These are phyloP conservation scores for Sthenelais limicola DNA, from an alignment of 2,888 invertebrate species.

Conservation along the genomic window DNA sequence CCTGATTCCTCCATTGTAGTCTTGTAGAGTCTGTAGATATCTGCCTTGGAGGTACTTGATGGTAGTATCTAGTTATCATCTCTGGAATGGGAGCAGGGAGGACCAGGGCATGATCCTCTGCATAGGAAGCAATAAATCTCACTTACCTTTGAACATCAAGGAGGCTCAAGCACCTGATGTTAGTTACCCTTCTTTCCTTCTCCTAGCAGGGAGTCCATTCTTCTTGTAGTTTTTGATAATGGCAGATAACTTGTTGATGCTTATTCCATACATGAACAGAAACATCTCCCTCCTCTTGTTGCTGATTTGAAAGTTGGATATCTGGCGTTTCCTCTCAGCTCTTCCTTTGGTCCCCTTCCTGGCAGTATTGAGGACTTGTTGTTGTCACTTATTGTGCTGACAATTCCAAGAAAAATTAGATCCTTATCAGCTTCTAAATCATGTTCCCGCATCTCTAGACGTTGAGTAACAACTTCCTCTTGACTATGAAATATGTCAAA, in stretches of 20 bases:
- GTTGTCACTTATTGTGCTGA: background rate
- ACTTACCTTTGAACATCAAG: background rate
- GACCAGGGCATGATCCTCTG: background rate
- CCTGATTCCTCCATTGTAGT: conserved; percentile 2
- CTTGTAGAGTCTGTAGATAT: background rate
- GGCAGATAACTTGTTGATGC: too few species aligned
- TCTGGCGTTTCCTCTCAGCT: background rate
- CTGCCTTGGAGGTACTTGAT: background rate
- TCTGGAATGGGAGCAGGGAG: background rate
- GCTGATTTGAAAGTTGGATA: background rate
- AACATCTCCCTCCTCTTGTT: too few species aligned
- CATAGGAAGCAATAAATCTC: background rate
- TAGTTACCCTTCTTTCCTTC: background rate
- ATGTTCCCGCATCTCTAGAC: too few species aligned
- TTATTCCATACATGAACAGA: too few species aligned
- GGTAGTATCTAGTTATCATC: background rate
- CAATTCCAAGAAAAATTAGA: background rate
- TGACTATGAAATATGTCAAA: too few species aligned
- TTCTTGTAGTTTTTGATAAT: background rate
- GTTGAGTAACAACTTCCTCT: too few species aligned
- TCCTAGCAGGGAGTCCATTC: background rate
- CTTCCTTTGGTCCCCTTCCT: background rate
- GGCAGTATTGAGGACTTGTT: background rate
- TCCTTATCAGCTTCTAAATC: too few species aligned
- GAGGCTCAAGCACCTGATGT: background rate